Conservation (phyloP, 2,113 vertebrate species). For the Forbesichthys papilliferus region DNA sequence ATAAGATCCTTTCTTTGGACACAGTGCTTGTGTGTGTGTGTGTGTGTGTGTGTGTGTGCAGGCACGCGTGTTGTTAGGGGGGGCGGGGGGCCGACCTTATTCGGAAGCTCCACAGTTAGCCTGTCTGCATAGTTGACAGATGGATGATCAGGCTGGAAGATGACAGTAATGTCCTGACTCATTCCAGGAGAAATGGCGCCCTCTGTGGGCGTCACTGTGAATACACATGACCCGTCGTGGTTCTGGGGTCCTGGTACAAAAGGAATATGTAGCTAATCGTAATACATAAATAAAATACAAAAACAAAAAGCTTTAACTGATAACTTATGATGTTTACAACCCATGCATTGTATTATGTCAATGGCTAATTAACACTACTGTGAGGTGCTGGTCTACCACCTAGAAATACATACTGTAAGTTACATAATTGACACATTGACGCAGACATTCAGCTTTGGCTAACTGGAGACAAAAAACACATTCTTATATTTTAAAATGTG, state of each 20-base stretch:
- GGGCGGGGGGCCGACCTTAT: constrained; percentile 73
- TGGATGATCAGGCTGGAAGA: constrained; percentile 89
- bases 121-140: constrained; percentile 82
- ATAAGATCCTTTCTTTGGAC: neutral
- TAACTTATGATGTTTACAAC: neutral
- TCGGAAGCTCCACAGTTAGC: constrained; percentile 82
- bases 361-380: neutral
- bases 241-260: constrained; percentile 83
- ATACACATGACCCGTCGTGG: constrained; percentile 82
- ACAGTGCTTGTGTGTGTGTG: neutral
- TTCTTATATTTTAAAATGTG: neutral
- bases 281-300: neutral
- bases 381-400: neutral
- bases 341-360: neutral
- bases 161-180: constrained; percentile 79
- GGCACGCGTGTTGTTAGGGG: too few relatives aligned
- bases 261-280: neutral
- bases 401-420: too few relatives aligned
- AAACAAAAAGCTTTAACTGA: neutral
- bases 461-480: neutral
- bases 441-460: too few relatives aligned
- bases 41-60: neutral
- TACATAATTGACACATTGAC: too few relatives aligned
- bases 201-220: constrained; percentile 78
- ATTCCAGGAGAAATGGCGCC: constrained; percentile 77